Conservation (phyloP, 2,888 invertebrate species). For the Archaeoteleia sp. region DNA sequence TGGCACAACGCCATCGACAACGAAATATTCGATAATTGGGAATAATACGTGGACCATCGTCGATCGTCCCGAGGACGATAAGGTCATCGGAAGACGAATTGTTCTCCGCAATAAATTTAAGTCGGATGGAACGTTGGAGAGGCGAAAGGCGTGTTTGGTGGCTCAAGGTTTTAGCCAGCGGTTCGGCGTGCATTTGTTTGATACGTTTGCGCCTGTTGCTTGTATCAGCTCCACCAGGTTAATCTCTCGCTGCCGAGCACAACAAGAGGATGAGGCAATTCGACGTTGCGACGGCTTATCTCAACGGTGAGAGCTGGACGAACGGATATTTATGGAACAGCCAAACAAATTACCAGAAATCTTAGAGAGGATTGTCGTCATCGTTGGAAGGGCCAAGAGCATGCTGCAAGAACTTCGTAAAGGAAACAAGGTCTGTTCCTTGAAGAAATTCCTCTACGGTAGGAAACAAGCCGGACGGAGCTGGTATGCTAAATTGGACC, state of each 20-base stretch:
- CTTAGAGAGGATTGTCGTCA: too few relatives aligned
- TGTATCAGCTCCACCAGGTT: constrained; percentile 1
- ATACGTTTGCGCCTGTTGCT: constrained; percentile 13
- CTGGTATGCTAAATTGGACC: constrained; percentile 26
- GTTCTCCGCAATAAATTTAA: constrained; percentile 16
- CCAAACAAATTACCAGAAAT: background rate
- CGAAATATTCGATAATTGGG: constrained; percentile 1
- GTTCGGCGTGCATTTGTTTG: constrained; percentile 11
- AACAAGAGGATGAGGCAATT: background rate
- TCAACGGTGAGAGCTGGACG: background rate
- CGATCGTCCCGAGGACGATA: constrained; percentile 10
- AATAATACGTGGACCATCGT: constrained; percentile 13
- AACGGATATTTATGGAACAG: constrained; percentile 1
- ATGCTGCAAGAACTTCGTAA: background rate
- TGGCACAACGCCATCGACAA: constrained; percentile 20
- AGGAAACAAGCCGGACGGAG: constrained; percentile 29
- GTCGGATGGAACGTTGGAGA: constrained; percentile 8
- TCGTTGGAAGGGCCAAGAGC: background rate
- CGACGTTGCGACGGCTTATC: constrained; percentile 8
- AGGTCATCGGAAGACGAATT: constrained; percentile 10
- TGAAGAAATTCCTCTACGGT: constrained; percentile 36
- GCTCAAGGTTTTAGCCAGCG: constrained; percentile 23
- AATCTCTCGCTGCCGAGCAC: background rate
- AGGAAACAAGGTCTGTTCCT: constrained; percentile 25
- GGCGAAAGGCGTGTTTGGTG: constrained; percentile 24